phyloP scores from a whole-genome alignment of 1,140 invertebrate species.

The Phenacoccus solenopsis region DNA sequence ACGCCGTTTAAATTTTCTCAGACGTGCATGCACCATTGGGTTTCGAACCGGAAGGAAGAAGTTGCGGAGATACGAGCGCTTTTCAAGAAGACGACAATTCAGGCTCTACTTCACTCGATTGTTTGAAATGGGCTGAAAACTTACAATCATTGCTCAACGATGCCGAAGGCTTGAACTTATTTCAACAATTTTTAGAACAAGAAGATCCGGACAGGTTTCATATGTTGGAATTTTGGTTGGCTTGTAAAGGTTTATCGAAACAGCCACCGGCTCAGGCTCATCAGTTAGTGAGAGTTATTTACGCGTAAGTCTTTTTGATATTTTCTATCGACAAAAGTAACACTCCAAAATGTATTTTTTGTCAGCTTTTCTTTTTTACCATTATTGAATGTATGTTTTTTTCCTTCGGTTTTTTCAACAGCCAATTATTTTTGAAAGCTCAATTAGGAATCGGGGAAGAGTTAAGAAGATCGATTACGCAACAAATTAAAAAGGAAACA shows the following conservation, averaged over 20 bases:
- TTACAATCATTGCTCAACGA: constrained; percentile 68
- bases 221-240: constrained; percentile 79
- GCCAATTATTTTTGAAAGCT: constrained; percentile 66
- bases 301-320: constrained; percentile 43
- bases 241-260: constrained; percentile 75
- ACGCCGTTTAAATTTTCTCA: constrained; percentile 25
- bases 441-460: constrained; percentile 69
- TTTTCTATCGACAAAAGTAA: background rate
- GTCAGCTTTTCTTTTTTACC: background rate
- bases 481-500: constrained; percentile 46
- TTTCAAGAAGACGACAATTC: constrained; percentile 33
- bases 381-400: too few species aligned
- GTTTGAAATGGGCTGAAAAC: constrained; percentile 73
- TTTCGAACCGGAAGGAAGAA: constrained; percentile 38
- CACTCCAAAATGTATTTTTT: background rate
- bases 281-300: constrained; percentile 66
- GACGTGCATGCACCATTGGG: constrained; percentile 39
- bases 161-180: constrained; percentile 70
- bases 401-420: constrained; percentile 24
- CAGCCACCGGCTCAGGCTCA: constrained; percentile 58
- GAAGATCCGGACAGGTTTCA: constrained; percentile 54
- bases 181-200: constrained; percentile 65
- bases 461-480: constrained; percentile 51
- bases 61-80: constrained; percentile 19
- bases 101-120: constrained; percentile 42